Base-by-base conservation (phyloP, 2,113 vertebrate species). In the Pterocles burchelli region DNA sequence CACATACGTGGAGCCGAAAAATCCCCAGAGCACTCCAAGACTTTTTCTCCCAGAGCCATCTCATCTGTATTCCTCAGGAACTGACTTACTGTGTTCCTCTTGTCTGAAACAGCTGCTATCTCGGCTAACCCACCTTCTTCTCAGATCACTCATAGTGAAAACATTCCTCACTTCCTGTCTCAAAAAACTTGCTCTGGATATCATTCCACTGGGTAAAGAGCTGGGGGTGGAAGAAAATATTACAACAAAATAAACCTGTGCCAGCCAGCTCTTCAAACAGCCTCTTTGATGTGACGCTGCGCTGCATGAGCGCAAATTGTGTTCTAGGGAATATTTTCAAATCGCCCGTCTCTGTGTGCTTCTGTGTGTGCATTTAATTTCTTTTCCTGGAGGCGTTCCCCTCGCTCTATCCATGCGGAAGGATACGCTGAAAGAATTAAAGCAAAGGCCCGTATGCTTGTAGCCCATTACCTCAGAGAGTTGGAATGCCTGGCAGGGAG, bases 401-500 rank as follows among this genome's bases (percentile, higher is more conserved):
- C 90, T 96, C 29, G 76, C 95, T 94, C 96, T 88, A 96, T 61
- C 96, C 96, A 97, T 95, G 97, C 97, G 98, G 97, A 97, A 97
- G 97, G 97, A 98, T 97, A 97, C 91, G 80, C 94, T 82, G 97
- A 93, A 95, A 96, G 95, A 96, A 94, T 95, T 91, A 94, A 96
- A 90, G 92, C 72, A 9, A 93, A 94, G 92, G 74, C 93, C 97
- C 94, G 87, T 90, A 85, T 95, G 95, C 96, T 96, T 92, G 96
- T 78, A 96, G 98, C 96, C 97, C 96, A 98, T 99, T 98, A 99
- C 99, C 98, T 99, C 99, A 99, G 98, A 97, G 98, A 98, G 98
- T 97, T 99, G 99, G 99, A 99, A 99, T 99, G 99, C 98, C 76
- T 96, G 97, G 97, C 97, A 96, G 96, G 90, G 98, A 98, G 98